These are phyloP conservation scores for Okamejei kenojei DNA, from an alignment of 2,797 vertebrate genomes.

Conservation along the genomic window DNA sequence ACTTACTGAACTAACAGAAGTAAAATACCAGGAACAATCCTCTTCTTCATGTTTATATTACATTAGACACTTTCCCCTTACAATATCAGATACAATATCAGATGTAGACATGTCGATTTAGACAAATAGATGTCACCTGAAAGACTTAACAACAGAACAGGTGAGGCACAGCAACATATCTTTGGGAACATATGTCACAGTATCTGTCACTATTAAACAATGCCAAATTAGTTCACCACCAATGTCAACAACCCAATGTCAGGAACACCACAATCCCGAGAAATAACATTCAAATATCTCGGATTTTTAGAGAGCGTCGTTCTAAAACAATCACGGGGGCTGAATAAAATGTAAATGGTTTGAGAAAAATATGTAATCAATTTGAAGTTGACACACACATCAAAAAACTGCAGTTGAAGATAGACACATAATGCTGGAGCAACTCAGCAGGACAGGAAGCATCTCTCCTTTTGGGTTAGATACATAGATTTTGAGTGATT, in stretches of 20 bases:
- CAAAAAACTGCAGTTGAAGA: too few species aligned
- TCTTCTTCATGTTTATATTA: background rate
- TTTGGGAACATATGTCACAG: background rate
- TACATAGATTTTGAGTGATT: too few species aligned
- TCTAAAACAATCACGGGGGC: background rate
- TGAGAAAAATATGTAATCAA: background rate
- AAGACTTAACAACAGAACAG: background rate
- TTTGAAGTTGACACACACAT: background rate
- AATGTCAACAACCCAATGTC: background rate
- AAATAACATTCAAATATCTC: constrained; percentile 11
- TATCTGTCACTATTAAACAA: background rate
- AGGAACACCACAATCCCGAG: background rate
- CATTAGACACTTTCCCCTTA: background rate
- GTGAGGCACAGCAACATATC: background rate
- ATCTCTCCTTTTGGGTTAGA: too few species aligned
- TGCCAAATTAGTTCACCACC: constrained; percentile 17
- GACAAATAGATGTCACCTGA: background rate
- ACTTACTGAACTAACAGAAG: background rate
- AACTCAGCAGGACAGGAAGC: too few species aligned
- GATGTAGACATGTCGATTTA: too few species aligned
- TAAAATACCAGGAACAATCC: background rate
- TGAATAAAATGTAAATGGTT: background rate
- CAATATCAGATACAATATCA: background rate
- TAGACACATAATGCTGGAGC: too few species aligned
- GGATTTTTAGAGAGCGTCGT: background rate